Base-by-base conservation (phyloP, 2,888 invertebrate genomes). In the Epirrita christyi region DNA sequence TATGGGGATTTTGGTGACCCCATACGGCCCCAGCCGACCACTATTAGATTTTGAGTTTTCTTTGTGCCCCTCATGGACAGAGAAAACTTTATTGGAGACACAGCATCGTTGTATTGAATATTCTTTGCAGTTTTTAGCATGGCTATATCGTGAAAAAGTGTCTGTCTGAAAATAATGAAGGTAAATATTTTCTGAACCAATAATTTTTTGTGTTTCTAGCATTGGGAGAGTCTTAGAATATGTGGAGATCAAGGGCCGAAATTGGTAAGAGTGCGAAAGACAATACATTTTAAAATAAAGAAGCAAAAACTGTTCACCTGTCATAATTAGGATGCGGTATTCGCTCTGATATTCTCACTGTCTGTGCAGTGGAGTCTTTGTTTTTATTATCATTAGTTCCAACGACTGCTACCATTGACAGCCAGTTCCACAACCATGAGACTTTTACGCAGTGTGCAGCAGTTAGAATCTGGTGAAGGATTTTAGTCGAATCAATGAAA, bases 71-170 rank as follows among this genome's bases (percentile, higher is more conserved):
- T 55, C 47, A 32, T 59, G 11, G 57, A 57, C 6, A 48, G 13
- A 0, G 93, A 92, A 3, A 93, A 71, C n/a, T 73, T 75, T 13
- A 93, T 86, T 0, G 93, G 91, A 49, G 87, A 81, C 0, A 93
- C 78, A 62, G 78, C 78, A 29, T 81, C 77, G 7, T 85, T 86
- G 51, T 82, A 86, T 15, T 53, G 61, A 43, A 92, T 85, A 1
- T 85, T 79, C 3, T 66, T 66, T 29, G 63, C 69, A 13, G 88
- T 81, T 60, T 75, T 80, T 2, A 94, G 78, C 27, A 94, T 72
- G 4, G 93, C 93, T 51, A 94, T 92, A 67, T 94, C 94, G 63
- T 93, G n/a, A n/a, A n/a, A n/a, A n/a, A n/a, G 86, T 14, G 88
- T 83, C 7, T 86, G 88, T 28, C 92, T 90, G 71, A 36, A 41